A percentile compares a stretch with the other conserved stretches of the same genome.
Conservation (phyloP, 2,797 vertebrate species). For the Tenualosa ilisha region DNA sequence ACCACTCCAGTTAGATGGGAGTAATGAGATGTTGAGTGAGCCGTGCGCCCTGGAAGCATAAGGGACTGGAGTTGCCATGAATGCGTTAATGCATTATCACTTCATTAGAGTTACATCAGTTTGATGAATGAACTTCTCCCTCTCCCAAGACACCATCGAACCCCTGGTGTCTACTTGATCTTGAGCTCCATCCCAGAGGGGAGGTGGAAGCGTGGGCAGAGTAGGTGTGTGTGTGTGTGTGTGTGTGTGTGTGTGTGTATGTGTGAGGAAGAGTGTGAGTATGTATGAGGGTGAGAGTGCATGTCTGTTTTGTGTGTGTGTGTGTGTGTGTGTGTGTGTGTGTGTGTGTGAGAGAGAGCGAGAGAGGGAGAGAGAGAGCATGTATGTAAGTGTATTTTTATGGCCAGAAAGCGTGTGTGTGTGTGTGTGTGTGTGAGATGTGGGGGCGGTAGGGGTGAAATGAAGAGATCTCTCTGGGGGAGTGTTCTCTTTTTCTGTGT, state of each 20-base stretch:
- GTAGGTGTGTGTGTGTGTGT: background rate
- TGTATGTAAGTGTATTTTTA: background rate
- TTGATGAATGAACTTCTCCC: background rate
- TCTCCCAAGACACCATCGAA: background rate
- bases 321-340: background rate
- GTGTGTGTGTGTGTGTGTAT: background rate
- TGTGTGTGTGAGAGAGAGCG: background rate
- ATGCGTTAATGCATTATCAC: conserved; percentile 23
- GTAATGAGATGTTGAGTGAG: conserved; percentile 17
- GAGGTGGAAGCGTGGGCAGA: background rate
- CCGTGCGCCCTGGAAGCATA: background rate
- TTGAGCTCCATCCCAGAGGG: background rate
- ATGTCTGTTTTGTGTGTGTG: background rate
- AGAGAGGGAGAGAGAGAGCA: background rate
- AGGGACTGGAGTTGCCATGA: background rate
- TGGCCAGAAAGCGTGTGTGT: background rate
- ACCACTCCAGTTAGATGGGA: background rate
- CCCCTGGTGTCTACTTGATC: background rate
- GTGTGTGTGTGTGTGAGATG: background rate
- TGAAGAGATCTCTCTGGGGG: conserved; percentile 5
- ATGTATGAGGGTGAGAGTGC: background rate
- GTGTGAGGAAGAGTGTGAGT: background rate
- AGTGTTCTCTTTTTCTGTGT: conserved; percentile 15
- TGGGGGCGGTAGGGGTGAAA: background rate
- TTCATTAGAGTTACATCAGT: conserved; percentile 23